Conservation (phyloP, 2,113 vertebrate species). For the Dromiciops gliroides region DNA sequence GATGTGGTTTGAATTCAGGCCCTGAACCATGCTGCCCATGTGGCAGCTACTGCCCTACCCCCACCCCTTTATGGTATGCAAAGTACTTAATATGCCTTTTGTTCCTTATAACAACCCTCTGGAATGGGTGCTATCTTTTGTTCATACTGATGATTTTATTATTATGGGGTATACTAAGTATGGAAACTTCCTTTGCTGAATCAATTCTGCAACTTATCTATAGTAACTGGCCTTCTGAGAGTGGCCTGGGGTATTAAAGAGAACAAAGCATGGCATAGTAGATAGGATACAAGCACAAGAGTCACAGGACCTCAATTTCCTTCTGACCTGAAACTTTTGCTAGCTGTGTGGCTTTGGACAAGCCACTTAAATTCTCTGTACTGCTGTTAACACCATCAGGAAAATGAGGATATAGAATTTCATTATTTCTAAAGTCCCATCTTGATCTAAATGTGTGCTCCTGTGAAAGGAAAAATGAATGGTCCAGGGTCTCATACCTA, state of each 20-base stretch:
- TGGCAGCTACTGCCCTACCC: background rate
- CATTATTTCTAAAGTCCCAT: background rate
- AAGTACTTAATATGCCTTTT: background rate
- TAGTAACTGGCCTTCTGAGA: background rate
- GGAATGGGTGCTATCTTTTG: background rate
- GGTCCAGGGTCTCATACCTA: background rate
- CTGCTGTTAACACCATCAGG: background rate
- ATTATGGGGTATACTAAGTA: background rate
- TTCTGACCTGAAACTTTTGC: background rate
- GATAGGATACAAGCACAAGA: background rate
- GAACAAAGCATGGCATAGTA: background rate
- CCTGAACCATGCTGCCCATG: background rate
- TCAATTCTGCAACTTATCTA: background rate
- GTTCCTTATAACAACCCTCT: background rate
- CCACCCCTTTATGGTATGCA: background rate
- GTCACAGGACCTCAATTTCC: background rate
- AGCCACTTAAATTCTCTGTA: background rate
- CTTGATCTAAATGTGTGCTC: background rate
- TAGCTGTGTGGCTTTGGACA: background rate
- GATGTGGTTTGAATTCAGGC: background rate
- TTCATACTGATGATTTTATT: background rate
- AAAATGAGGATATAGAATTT: background rate
- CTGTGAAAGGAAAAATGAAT: background rate
- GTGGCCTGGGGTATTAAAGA: background rate
- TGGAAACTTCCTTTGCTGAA: background rate